Evolutionary conservation across 92 coral and sea anemone species (phyloP).

Genomic region (Porites evermanni): DNA sequence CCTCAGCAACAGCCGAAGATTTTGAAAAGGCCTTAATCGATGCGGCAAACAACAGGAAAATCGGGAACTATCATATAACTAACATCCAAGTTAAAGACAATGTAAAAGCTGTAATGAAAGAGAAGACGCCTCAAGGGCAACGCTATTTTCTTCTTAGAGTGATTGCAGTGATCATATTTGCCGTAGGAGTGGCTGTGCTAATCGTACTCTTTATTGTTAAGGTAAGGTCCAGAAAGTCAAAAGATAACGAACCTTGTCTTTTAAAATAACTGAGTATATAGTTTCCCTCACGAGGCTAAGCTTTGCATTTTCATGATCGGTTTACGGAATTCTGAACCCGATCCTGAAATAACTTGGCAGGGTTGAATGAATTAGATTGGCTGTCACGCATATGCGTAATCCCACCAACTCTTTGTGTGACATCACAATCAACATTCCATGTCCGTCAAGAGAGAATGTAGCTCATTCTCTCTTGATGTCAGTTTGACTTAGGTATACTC

Average conservation of each 20-base stretch:
- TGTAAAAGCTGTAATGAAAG: background rate
- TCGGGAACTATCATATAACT: conserved; percentile 8
- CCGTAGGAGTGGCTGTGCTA: conserved; percentile 7
- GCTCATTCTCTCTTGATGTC: too few relatives aligned
- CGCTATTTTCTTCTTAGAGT: conserved; percentile 9
- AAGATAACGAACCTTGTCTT: background rate
- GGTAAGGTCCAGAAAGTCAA: background rate
- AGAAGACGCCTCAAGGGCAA: background rate
- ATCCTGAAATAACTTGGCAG: too few relatives aligned
- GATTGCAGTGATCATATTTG: conserved; percentile 15
- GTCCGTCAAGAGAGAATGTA: too few relatives aligned
- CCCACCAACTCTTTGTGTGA: too few relatives aligned
- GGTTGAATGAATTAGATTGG: too few relatives aligned
- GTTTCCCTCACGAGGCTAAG: background rate
- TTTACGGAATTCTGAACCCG: too few relatives aligned
- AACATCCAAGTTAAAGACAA: background rate
- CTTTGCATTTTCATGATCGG: too few relatives aligned
- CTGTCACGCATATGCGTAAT: too few relatives aligned
- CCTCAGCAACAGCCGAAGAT: conserved; percentile 1
- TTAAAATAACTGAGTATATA: background rate
- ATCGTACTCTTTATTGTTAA: conserved; percentile 7
- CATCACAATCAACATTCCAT: too few relatives aligned
- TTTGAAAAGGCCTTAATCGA: background rate
- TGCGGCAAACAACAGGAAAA: background rate
- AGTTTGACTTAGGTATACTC: too few relatives aligned